phyloP scores from a whole-genome alignment of 2,888 invertebrate genomes.

The Catocala fraxini region DNA sequence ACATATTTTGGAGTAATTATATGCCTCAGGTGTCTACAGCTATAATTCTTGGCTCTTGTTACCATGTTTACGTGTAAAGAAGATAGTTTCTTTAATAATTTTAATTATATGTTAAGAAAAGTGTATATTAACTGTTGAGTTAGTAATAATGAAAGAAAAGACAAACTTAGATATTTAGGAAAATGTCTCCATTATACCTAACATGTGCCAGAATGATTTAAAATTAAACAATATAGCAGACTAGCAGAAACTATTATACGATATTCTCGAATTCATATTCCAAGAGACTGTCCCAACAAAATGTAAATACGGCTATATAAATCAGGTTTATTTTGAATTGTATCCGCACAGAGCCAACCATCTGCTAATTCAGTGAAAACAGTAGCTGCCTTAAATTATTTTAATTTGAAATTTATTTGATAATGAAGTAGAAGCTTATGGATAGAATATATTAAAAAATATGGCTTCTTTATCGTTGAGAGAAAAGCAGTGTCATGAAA shows the following conservation, averaged over 20 bases:
- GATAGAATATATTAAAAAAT: slow-evolving; percentile 9
- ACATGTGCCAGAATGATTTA: background rate
- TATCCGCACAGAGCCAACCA: slow-evolving; percentile 56
- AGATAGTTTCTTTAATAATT: too few relatives aligned
- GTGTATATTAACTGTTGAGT: too few relatives aligned
- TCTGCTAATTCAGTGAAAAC: slow-evolving; percentile 75
- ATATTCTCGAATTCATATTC: slow-evolving; percentile 32
- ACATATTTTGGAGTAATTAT: too few relatives aligned
- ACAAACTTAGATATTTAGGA: too few relatives aligned
- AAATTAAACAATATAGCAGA: slow-evolving; percentile 5
- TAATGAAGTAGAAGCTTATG: slow-evolving; percentile 11
- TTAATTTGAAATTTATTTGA: slow-evolving; percentile 35
- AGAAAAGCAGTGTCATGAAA: too few relatives aligned
- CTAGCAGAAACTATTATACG: slow-evolving; percentile 22
- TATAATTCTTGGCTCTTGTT: too few relatives aligned
- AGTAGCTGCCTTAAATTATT: slow-evolving; percentile 50
- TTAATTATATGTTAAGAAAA: too few relatives aligned
- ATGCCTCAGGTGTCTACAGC: too few relatives aligned
- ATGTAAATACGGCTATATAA: slow-evolving; percentile 67
- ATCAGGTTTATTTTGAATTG: slow-evolving; percentile 63
- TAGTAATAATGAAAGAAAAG: too few relatives aligned
- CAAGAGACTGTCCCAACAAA: slow-evolving; percentile 41
- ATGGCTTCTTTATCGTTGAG: too few relatives aligned
- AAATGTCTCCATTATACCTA: too few relatives aligned
- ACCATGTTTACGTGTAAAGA: too few relatives aligned